Evolutionary conservation across 2,113 vertebrate genomes (phyloP).

Genomic region (Empidonax traillii): DNA sequence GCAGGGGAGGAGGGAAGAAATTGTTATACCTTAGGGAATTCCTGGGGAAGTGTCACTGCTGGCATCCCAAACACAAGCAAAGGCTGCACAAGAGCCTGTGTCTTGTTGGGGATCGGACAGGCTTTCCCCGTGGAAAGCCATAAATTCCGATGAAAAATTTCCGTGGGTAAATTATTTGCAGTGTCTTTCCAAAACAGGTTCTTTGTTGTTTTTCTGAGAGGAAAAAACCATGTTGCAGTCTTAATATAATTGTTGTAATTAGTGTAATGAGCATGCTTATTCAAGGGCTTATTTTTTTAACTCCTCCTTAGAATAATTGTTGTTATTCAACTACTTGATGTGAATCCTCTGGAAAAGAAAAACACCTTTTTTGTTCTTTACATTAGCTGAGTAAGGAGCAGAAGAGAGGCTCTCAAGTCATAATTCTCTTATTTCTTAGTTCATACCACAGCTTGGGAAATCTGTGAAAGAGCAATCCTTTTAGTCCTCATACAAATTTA

Average conservation of each 20-base stretch:
- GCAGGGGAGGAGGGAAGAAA: not conserved
- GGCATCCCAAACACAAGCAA: not conserved
- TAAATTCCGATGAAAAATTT: not conserved
- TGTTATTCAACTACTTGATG: not conserved
- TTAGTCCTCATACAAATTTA: not conserved
- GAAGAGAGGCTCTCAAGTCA: not conserved
- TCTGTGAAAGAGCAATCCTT: not conserved
- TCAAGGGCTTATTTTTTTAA: not conserved
- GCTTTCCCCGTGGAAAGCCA: not conserved
- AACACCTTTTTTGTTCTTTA: not conserved
- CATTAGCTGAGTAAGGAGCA: not conserved
- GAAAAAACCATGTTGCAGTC: not conserved
- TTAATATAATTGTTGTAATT: not conserved
- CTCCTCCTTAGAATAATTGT: not conserved
- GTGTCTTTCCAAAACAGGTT: not conserved
- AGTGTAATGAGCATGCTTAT: constrained; percentile 1
- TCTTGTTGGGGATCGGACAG: not conserved
- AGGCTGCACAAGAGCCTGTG: not conserved
- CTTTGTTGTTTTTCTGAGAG: not conserved
- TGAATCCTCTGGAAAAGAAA: not conserved
- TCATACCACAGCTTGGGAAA: not conserved
- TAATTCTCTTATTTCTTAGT: not conserved
- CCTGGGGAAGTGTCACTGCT: not conserved
- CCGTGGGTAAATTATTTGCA: not conserved
- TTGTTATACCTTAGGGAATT: not conserved